A percentile compares a stretch with the other conserved stretches of the same genome.
Conservation (phyloP, 2,888 invertebrate genomes). For the Tipula helvola region DNA sequence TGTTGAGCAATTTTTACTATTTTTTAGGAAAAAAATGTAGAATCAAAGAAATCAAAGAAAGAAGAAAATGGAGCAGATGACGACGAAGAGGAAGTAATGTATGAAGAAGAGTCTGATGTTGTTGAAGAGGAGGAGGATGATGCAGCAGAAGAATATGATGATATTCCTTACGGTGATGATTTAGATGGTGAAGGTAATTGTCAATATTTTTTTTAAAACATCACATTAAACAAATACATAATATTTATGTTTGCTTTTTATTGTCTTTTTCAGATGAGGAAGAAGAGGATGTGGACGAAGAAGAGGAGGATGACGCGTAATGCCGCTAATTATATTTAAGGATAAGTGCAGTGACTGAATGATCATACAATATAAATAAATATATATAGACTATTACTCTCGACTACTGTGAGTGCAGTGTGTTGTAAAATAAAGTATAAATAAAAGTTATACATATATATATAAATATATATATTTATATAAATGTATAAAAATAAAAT, state of each 20-base stretch:
- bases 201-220: not conserved
- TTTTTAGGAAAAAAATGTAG: constrained; percentile 31
- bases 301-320: constrained; percentile 10
- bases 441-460: constrained; percentile 6
- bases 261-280: not conserved
- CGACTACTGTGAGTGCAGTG: constrained; percentile 13
- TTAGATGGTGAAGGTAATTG: constrained; percentile 17
- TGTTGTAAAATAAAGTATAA: constrained; percentile 11
- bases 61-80: constrained; percentile 24
- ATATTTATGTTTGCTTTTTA: not conserved
- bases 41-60: constrained; percentile 36
- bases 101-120: constrained; percentile 29
- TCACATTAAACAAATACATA: not conserved
- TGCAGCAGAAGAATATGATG: constrained; percentile 33
- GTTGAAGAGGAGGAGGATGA: constrained; percentile 31
- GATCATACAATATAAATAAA: constrained; percentile 9
- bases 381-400: constrained; percentile 8
- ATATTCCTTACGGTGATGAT: constrained; percentile 32
- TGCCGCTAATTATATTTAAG: constrained; percentile 6
- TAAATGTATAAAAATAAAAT: not conserved
- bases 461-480: not conserved
- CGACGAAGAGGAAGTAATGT: constrained; percentile 27
- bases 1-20: constrained; percentile 8
- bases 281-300: constrained; percentile 6
- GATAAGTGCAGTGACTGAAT: constrained; percentile 12